Conservation (phyloP, 2,113 vertebrate genomes). For the Callopanchax toddi region DNA sequence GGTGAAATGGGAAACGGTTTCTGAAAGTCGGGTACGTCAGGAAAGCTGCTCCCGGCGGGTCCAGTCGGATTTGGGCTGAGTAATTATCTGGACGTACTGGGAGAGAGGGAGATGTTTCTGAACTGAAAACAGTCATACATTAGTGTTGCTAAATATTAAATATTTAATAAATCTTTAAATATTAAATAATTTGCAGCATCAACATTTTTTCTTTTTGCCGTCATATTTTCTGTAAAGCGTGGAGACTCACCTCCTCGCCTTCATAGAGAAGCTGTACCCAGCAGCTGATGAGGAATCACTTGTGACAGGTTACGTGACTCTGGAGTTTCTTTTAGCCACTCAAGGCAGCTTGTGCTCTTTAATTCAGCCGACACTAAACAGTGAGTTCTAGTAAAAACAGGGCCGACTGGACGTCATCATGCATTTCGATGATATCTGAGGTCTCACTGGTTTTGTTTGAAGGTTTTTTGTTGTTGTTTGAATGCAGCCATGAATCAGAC, state of each 20-base stretch:
- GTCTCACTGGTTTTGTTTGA: conserved; percentile 28
- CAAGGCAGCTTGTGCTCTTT: conserved; percentile 54
- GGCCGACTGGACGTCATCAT: conserved; percentile 48
- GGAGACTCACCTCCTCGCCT: conserved; percentile 4
- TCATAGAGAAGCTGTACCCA: conserved; percentile 5
- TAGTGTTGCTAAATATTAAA: no score
- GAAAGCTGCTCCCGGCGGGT: no score
- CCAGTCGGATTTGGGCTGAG: no score
- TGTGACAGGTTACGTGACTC: conserved; percentile 56
- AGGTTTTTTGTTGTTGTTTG: conserved; percentile 8
- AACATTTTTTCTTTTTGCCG: conserved; percentile 3
- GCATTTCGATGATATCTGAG: conserved; percentile 50
- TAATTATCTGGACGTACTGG: no score
- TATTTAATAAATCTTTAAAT: no score
- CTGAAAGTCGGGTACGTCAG: conserved; percentile 33
- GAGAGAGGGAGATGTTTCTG: no score
- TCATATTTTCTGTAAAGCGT: conserved; percentile 3
- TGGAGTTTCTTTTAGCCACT: conserved; percentile 39
- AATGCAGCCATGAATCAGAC: not conserved
- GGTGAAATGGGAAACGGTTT: no score
- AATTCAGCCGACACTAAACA: conserved; percentile 37
- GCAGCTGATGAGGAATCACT: conserved; percentile 30
- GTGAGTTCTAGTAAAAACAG: conserved; percentile 55
- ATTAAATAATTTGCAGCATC: conserved; percentile 12
- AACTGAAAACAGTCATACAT: no score